A percentile compares a stretch with the other conserved stretches of the same genome.
Conservation (phyloP, 2,888 invertebrate genomes). For the Apomyelois bistriatella region DNA sequence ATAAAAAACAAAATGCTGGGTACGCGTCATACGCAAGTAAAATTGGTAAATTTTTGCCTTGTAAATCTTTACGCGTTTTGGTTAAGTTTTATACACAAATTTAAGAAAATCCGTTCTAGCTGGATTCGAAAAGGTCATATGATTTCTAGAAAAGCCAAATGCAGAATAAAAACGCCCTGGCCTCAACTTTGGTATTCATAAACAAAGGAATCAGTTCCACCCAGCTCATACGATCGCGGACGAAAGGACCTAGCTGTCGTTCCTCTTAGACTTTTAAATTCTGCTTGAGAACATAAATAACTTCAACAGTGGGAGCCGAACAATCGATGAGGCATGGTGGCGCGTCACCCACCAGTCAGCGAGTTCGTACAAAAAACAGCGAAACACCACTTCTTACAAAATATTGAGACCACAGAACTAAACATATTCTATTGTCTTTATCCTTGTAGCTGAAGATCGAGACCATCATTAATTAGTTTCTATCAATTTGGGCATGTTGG, state of each 20-base stretch:
- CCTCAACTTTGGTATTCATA: not conserved
- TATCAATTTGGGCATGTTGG: no score
- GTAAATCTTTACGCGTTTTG: no score
- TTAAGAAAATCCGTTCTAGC: no score
- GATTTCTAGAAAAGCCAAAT: no score
- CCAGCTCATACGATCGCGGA: constrained; percentile 26
- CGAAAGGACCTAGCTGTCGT: constrained; percentile 41
- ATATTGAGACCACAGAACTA: not conserved
- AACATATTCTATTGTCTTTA: no score
- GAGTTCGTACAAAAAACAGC: constrained; percentile 43
- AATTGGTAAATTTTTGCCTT: no score
- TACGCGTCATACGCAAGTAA: no score
- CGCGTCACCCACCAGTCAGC: constrained; percentile 59
- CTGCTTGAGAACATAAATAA: constrained; percentile 54
- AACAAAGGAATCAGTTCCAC: not conserved
- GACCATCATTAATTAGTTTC: no score
- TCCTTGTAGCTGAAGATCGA: no score
- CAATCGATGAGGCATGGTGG: constrained; percentile 57
- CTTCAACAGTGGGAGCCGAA: constrained; percentile 52
- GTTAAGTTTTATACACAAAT: no score
- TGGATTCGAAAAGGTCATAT: no score
- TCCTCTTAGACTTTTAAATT: constrained; percentile 36
- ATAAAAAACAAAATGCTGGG: no score
- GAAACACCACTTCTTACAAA: constrained; percentile 44
- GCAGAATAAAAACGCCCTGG: not conserved